Conservation (phyloP, 1,140 invertebrate genomes). For the Aphis craccivora region DNA sequence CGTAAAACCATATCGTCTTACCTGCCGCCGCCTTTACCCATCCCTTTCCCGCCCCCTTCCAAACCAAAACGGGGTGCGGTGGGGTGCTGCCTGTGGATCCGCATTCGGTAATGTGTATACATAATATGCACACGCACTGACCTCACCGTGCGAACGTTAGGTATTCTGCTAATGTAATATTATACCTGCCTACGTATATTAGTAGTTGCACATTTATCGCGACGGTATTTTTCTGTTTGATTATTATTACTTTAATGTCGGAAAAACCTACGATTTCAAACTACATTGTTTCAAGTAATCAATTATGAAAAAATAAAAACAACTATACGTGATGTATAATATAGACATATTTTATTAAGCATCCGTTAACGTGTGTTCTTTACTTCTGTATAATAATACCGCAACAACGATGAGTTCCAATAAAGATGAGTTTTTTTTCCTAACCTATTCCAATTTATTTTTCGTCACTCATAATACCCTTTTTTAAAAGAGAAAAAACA, state of each 20-base stretch:
- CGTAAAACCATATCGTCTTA: constrained; percentile 40
- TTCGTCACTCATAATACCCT: too few species aligned
- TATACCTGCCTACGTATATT: not conserved
- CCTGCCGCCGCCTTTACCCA: not conserved
- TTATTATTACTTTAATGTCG: not conserved
- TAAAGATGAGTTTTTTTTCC: not conserved
- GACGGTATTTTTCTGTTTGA: too few species aligned
- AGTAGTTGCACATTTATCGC: too few species aligned
- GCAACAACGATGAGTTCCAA: not conserved
- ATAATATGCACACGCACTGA: constrained; percentile 10
- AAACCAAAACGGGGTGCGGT: not conserved
- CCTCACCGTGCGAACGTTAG: not conserved
- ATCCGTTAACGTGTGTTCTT: not conserved
- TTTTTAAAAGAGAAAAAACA: not conserved
- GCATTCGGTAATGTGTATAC: not conserved
- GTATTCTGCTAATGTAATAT: not conserved
- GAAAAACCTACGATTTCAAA: not conserved
- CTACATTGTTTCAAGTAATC: too few species aligned
- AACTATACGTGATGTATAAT: not conserved
- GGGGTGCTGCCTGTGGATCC: constrained; percentile 17
- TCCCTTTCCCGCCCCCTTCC: too few species aligned
- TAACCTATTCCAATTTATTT: too few species aligned
- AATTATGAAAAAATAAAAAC: not conserved
- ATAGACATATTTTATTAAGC: not conserved
- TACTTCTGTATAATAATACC: too few species aligned